Conservation (phyloP, 1,140 invertebrate genomes). For the Tetragnatha versicolor region DNA sequence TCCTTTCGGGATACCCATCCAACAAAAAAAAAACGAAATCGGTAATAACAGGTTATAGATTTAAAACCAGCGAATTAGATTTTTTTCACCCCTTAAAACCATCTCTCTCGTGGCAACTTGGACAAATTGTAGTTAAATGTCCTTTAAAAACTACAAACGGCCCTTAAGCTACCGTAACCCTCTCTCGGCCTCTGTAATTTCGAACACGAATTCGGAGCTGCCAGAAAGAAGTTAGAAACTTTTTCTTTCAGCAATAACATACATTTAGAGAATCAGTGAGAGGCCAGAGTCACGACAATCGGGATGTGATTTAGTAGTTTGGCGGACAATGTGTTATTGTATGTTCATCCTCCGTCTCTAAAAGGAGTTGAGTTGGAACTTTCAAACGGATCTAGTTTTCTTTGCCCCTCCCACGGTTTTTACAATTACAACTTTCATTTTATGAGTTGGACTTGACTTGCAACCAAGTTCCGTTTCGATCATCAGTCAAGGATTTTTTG, state of each 20-base stretch:
- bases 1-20: background rate
- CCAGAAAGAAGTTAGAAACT: background rate
- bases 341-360: background rate
- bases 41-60: background rate
- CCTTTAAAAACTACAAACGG: slow-evolving; percentile 6
- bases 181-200: slow-evolving; percentile 23
- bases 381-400: slow-evolving; percentile 1
- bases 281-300: background rate
- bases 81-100: background rate
- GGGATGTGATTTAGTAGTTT: slow-evolving; percentile 4
- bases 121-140: slow-evolving; percentile 16
- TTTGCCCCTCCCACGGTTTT: background rate
- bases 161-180: slow-evolving; percentile 6
- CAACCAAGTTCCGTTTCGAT: no score
- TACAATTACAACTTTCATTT: no score
- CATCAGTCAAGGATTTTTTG: no score
- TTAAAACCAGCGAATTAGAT: background rate
- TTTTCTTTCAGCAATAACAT: background rate
- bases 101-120: background rate
- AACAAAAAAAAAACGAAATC: background rate
- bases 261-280: background rate
- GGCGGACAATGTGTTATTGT: slow-evolving; percentile 14
- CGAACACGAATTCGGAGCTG: background rate
- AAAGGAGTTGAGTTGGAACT: background rate
- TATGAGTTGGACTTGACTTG: no score